Percentiles rank a stretch among this genome's conserved stretches.
These are phyloP conservation scores for Grammomys dolichurus DNA, from an alignment of 2,113 vertebrate genomes.

Conservation along the genomic window DNA sequence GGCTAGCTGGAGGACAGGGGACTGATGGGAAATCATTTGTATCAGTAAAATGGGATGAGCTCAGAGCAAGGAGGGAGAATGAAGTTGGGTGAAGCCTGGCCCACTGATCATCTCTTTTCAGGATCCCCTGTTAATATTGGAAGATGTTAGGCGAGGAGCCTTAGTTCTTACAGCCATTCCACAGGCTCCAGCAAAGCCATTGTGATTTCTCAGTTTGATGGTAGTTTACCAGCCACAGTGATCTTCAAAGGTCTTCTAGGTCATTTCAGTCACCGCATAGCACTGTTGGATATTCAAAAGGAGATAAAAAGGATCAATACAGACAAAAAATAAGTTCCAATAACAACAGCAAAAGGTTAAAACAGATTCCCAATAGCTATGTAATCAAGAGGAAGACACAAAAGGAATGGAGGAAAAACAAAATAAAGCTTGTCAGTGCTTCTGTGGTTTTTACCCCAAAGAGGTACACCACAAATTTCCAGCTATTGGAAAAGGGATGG, in stretches of 20 bases:
- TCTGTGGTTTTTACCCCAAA: slow-evolving; percentile 29
- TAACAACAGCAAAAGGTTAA: background rate
- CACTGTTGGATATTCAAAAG: background rate
- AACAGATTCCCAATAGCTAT: background rate
- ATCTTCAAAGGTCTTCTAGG: slow-evolving; percentile 9
- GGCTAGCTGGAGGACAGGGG: background rate
- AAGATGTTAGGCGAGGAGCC: background rate
- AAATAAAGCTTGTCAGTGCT: background rate
- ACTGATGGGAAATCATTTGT: background rate
- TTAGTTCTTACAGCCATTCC: background rate
- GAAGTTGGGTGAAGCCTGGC: background rate
- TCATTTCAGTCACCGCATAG: background rate
- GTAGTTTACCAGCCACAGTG: background rate
- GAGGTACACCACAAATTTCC: slow-evolving; percentile 1
- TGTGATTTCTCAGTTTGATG: background rate
- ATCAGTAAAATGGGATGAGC: background rate
- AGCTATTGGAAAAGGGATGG: background rate
- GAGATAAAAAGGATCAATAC: background rate
- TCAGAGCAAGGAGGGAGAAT: background rate
- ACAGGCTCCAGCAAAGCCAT: background rate
- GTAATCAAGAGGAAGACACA: background rate
- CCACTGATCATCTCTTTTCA: background rate
- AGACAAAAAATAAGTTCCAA: background rate
- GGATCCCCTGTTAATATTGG: background rate
- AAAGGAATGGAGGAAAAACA: background rate